Conservation (phyloP, 2,113 vertebrate species). For the Nothocercus julius region DNA sequence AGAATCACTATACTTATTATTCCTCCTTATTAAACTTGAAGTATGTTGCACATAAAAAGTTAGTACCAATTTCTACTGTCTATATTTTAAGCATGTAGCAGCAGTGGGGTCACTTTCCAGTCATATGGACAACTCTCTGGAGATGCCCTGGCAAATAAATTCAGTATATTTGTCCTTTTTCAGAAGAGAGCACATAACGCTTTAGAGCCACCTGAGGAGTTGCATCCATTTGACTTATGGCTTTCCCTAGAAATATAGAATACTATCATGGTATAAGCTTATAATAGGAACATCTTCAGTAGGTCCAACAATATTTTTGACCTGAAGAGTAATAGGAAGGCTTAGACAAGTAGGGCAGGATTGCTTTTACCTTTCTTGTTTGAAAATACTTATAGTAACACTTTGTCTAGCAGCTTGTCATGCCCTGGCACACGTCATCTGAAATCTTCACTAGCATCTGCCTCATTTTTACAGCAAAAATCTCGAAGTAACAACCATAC, state of each 20-base stretch:
- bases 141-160: conserved; percentile 19
- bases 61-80: conserved; percentile 1
- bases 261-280: background rate
- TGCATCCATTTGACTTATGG: background rate
- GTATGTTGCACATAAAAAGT: conserved; percentile 28
- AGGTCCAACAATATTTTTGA: conserved; percentile 27
- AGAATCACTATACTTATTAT: conserved; percentile 6
- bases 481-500: background rate
- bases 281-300: background rate
- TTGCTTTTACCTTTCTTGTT: background rate
- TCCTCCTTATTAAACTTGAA: conserved; percentile 59
- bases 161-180: conserved; percentile 22
- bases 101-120: conserved; percentile 41
- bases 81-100: conserved; percentile 26
- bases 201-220: conserved; percentile 39
- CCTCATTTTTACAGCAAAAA: background rate
- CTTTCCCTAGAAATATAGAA: background rate
- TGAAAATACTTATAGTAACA: conserved; percentile 26
- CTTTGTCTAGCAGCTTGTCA: background rate
- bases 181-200: background rate
- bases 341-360: background rate
- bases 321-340: background rate
- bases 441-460: background rate
- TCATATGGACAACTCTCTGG: conserved; percentile 4
- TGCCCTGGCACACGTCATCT: background rate